Evolutionary conservation across 2,113 vertebrate genomes (phyloP).

Genomic region (Megaceryle maxima): DNA sequence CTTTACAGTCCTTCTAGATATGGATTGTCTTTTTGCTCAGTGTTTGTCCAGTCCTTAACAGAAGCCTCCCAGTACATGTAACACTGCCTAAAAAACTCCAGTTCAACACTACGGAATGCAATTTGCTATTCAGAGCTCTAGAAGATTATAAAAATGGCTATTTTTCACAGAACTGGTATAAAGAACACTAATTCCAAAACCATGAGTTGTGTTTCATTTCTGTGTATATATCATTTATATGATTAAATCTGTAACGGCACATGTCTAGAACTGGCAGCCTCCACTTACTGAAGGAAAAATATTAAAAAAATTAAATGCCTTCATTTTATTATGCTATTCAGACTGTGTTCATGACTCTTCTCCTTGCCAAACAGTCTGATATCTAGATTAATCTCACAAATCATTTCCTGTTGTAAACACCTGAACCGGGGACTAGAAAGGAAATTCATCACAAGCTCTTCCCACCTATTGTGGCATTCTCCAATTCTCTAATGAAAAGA

Average conservation of each 20-base stretch:
- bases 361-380: neutral
- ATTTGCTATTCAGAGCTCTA: neutral
- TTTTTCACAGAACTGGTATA: neutral
- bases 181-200: neutral
- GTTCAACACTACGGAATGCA: neutral
- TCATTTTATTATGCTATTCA: neutral
- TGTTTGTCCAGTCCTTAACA: neutral
- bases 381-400: constrained; percentile 33
- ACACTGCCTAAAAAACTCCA: neutral
- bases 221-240: neutral
- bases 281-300: neutral
- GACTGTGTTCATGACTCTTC: neutral
- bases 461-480: neutral
- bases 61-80: neutral
- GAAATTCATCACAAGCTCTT: constrained; percentile 26
- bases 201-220: neutral
- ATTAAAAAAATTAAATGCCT: constrained; percentile 24
- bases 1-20: neutral
- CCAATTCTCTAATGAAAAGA: constrained; percentile 30
- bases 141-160: neutral
- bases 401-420: constrained; percentile 30
- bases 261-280: neutral
- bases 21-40: neutral
- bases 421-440: neutral
- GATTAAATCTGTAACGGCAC: constrained; percentile 3